Base-by-base conservation (phyloP, 2,113 vertebrate species). In the Chunga burmeisteri region DNA sequence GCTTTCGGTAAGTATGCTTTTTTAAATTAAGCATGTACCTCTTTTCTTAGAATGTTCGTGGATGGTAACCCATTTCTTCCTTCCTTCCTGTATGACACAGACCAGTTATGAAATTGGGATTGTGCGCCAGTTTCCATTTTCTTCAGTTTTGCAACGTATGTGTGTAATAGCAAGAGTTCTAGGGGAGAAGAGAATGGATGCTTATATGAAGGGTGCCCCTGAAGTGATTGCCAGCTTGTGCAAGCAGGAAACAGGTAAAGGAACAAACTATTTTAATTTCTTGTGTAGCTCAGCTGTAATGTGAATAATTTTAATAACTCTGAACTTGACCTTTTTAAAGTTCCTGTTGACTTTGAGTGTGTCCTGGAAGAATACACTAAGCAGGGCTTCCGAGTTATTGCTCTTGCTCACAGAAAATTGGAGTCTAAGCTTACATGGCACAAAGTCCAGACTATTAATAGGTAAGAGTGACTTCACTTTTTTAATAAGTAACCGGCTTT, bases 111-210 rank as follows among this genome's bases (percentile, higher is more conserved):
- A 99, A 96, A 99, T 99, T 27, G 99, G 99, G 94, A 99, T 99
- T 2, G 99, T 99, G 79, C 98, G 99, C 14, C 99, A 99, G 98
- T 99, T 99, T 93, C 99, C 99, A 3, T 99, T 99, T 97, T 99
- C 99, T 50, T 99, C 99, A 14, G 99, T 98, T 22, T 78, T 99
- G 90, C 99, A 99, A 96, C 99, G 99, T 71, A 99, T 99, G 99
- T 98, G 98, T 83, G 99, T 99, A 26, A 98, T 99, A 61, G 98
- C 98, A 2, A 98, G 99, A 89, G 97, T 98, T 62, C 98, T 99
- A 1, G 99, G 99, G 44, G 99, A 99, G 92, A 99, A 99, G 95
- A 98, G 98, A 62, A 99, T 99, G 99, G 99, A 99, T 49, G 99
- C 99, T 29, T 99, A 99, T 88, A 98, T 99, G 96, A 99, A 99